Conservation (phyloP, 2,113 vertebrate species). For the Lepidothrix coronata region DNA sequence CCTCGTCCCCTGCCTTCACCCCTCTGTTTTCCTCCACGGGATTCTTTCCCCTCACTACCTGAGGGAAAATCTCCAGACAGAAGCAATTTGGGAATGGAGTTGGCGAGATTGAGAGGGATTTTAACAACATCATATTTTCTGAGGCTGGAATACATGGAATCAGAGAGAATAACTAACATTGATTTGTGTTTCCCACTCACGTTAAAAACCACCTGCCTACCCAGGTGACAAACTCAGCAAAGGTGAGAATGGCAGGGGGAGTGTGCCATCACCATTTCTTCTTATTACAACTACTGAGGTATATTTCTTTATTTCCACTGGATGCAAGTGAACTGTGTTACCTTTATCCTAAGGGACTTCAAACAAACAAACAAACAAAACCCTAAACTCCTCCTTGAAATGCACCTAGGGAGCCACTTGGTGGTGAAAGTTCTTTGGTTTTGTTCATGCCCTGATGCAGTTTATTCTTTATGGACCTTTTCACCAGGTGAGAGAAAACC, state of each 20-base stretch:
- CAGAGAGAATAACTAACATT: background rate
- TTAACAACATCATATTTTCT: background rate
- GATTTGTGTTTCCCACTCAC: background rate
- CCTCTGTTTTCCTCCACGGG: background rate
- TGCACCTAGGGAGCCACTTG: background rate
- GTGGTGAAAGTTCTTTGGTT: background rate
- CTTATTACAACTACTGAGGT: background rate
- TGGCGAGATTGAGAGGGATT: background rate
- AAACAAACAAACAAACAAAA: background rate
- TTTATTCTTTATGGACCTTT: background rate
- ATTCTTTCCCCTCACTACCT: background rate
- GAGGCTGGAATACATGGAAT: background rate
- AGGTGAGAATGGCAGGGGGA: background rate
- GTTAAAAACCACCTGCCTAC: background rate
- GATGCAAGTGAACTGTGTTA: background rate
- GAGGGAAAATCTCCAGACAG: background rate
- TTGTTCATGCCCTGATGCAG: background rate
- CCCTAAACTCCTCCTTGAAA: background rate
- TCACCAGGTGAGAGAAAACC: background rate
- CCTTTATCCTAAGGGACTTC: background rate
- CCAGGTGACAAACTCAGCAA: background rate
- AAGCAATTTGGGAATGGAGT: background rate
- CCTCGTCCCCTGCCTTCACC: background rate
- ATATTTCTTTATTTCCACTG: background rate
- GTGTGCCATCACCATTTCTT: background rate